Conservation (phyloP, 2,113 vertebrate genomes). For the Xyliphius kryptos region DNA sequence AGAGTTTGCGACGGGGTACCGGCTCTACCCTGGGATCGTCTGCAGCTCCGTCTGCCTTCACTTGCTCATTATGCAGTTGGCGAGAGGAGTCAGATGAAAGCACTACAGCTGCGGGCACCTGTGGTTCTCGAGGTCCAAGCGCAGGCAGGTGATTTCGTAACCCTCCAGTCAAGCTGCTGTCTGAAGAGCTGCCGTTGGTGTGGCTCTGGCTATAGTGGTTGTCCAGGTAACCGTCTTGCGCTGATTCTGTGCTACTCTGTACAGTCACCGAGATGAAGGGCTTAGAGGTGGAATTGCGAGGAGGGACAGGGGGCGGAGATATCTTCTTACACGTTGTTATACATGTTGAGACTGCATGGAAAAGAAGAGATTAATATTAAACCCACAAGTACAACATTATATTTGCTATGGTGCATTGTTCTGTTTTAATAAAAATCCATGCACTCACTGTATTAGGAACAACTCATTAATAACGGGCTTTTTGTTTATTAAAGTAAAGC, state of each 20-base stretch:
- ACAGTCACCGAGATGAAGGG: slow-evolving; percentile 98
- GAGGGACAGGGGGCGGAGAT: slow-evolving; percentile 92
- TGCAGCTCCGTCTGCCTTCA: slow-evolving; percentile 77
- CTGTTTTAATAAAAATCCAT: too few relatives aligned
- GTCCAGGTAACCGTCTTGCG: slow-evolving; percentile 95
- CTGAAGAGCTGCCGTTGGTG: slow-evolving; percentile 91
- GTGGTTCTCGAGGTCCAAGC: slow-evolving; percentile 72
- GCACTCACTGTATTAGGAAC: too few relatives aligned
- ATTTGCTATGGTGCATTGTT: too few relatives aligned
- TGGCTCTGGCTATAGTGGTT: slow-evolving; percentile 91
- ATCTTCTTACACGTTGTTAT: slow-evolving; percentile 95
- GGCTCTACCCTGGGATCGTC: slow-evolving; percentile 74
- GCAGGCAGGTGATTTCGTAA: slow-evolving; percentile 66
- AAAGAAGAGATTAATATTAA: too few relatives aligned
- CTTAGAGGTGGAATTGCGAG: slow-evolving; percentile 88
- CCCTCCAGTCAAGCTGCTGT: slow-evolving; percentile 86
- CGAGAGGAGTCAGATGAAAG: slow-evolving; percentile 23
- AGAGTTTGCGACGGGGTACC: slow-evolving; percentile 88
- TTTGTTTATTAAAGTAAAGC: too few relatives aligned
- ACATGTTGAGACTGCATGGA: slow-evolving; percentile 81
- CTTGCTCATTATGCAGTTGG: slow-evolving; percentile 50
- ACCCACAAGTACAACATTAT: too few relatives aligned
- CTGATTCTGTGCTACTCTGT: slow-evolving; percentile 97
- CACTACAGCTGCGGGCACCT: slow-evolving; percentile 64
- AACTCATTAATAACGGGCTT: too few relatives aligned